phyloP scores from a whole-genome alignment of 2,797 vertebrate genomes.

The Acomys russatus region DNA sequence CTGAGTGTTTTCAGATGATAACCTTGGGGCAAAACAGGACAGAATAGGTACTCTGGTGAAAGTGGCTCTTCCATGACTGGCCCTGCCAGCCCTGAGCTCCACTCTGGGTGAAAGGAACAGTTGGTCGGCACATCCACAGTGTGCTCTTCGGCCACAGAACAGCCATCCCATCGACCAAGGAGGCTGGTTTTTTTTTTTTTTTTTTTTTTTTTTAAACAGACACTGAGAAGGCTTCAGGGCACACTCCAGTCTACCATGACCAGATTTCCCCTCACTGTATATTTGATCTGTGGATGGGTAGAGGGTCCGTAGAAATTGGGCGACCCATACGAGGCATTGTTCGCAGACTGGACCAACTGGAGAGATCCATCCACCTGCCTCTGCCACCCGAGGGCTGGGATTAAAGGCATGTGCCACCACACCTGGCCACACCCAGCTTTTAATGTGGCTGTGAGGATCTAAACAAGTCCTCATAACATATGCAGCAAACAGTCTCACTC shows the following conservation, averaged over 20 bases:
- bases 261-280: constrained; percentile 69
- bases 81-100: background rate
- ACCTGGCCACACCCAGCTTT: background rate
- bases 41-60: background rate
- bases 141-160: constrained; percentile 1
- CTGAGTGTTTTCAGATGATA: background rate
- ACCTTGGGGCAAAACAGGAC: background rate
- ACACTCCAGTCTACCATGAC: constrained; percentile 47
- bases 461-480: background rate
- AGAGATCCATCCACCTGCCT: background rate
- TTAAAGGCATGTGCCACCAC: background rate
- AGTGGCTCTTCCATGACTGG: background rate
- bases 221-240: constrained; percentile 75
- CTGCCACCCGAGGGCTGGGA: background rate
- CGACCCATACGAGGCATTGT: constrained; percentile 75
- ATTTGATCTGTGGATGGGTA: constrained; percentile 63
- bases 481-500: background rate
- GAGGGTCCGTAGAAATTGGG: constrained; percentile 76
- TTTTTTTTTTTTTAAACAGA: constrained; percentile 73
- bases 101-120: constrained; percentile 20
- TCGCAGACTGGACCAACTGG: constrained; percentile 69
- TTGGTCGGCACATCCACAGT: constrained; percentile 41
- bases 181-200: constrained; percentile 69
- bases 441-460: background rate
- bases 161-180: constrained; percentile 9